phyloP scores from a whole-genome alignment of 2,888 invertebrate species.

The Microplitis deprimator region DNA sequence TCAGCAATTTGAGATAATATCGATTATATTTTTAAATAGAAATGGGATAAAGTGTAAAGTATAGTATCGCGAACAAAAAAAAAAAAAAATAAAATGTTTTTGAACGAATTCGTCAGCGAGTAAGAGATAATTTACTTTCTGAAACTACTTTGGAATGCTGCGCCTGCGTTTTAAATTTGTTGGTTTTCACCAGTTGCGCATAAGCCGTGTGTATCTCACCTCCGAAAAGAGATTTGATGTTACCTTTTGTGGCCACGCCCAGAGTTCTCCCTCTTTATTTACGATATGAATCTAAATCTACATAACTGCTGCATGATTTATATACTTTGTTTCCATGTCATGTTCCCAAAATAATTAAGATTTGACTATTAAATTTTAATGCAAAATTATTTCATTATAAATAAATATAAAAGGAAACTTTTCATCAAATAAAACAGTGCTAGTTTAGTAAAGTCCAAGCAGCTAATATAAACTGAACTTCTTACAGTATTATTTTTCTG shows the following conservation, averaged over 20 bases:
- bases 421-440: too few species aligned
- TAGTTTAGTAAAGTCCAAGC: too few species aligned
- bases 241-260: neutral
- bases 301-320: too few species aligned
- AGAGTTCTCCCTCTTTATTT: neutral
- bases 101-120: neutral
- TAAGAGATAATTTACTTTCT: neutral
- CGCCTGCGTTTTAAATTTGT: neutral
- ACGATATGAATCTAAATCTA: too few species aligned
- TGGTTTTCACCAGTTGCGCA: neutral
- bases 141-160: neutral
- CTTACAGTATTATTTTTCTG: too few species aligned
- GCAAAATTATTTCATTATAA: too few species aligned
- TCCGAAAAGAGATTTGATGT: neutral
- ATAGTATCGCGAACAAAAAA: neutral
- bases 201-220: neutral
- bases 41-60: neutral
- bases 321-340: too few species aligned
- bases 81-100: neutral
- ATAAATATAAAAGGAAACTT: too few species aligned
- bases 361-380: too few species aligned
- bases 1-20: neutral
- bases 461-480: too few species aligned
- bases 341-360: too few species aligned
- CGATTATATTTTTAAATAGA: neutral